phyloP scores from a whole-genome alignment of 2,797 vertebrate species.

The Mionectes olivaceus region DNA sequence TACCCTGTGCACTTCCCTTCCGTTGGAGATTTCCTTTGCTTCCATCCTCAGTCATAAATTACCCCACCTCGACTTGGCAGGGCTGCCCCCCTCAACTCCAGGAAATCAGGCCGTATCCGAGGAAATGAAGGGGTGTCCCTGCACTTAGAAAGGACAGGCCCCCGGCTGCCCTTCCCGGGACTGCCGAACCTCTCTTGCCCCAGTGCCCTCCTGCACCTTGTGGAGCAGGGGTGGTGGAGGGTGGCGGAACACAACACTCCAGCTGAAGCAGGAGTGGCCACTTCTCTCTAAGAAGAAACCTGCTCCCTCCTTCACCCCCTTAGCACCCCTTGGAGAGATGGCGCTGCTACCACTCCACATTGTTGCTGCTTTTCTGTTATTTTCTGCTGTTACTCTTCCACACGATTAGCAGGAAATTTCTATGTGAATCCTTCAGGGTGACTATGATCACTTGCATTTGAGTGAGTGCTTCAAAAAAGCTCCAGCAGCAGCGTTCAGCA shows the following conservation, averaged over 20 bases:
- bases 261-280: accelerated
- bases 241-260: accelerated
- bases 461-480: not conserved
- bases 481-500: not conserved
- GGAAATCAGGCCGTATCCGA: not conserved
- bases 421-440: accelerated
- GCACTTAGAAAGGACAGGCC: not conserved
- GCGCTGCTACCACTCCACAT: accelerated
- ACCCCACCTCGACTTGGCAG: not conserved
- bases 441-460: not conserved
- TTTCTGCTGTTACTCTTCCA: not conserved
- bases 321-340: not conserved
- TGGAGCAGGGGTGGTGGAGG: accelerated
- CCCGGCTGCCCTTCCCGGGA: not conserved
- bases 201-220: accelerated
- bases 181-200: not conserved
- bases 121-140: not conserved
- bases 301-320: not conserved
- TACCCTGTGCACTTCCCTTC: not conserved
- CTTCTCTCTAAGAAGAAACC: not conserved
- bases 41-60: not conserved
- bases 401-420: not conserved
- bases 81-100: accelerated
- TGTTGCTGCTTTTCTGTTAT: too few relatives aligned
- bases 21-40: not conserved